Evolutionary conservation across 2,113 vertebrate genomes (phyloP), one percentile per base, ranked within the genome.

Genomic region (Gorsachius goisagi): DNA sequence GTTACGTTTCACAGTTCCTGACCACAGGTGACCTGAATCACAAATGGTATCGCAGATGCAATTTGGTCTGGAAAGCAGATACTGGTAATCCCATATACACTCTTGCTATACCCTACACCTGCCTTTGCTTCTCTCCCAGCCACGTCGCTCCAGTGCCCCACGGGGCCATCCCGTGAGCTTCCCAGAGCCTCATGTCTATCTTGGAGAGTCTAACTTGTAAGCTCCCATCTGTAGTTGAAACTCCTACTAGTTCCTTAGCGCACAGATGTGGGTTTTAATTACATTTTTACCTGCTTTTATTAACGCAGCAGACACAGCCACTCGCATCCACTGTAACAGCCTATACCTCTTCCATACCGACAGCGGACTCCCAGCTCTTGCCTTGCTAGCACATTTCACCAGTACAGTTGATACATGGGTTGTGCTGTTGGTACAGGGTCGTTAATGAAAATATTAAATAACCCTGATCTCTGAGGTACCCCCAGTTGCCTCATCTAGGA

Each of bases 11-110:
- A n/a, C 9, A 2, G 28, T 45, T 80, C 68, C 56, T 16, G 9
- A 71, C 44, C 39, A 12, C 41, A 67, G 33, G 28, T 24, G 44
- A 69, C 45, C 37, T 2, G 0, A 73, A 59, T 45, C 77, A 74
- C 0, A 1, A 53, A 60, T 9, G 23, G 5, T 75, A 30, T 8
- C 0, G 0, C 32, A 62, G 45, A 67, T 19, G 59, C 0, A 1
- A 52, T 52, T 9, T 75, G 78, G 45, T 32, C 26, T 41, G 41
- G 59, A 39, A 85, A 67, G 39, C 6, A 9, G 4, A 45, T 32
- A 39, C 67, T 59, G 73, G n/a, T 64, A 63, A 75, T 47, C 16
- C 52, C 1, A 1, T 27, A 20, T 21, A 26, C n/a, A n/a, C n/a
- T n/a, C 9, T 50, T 35, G 60, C 30, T 49, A 6, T 6, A 53